Base-by-base conservation (phyloP, 2,888 invertebrate species). In the Caradrina clavipalpis region DNA sequence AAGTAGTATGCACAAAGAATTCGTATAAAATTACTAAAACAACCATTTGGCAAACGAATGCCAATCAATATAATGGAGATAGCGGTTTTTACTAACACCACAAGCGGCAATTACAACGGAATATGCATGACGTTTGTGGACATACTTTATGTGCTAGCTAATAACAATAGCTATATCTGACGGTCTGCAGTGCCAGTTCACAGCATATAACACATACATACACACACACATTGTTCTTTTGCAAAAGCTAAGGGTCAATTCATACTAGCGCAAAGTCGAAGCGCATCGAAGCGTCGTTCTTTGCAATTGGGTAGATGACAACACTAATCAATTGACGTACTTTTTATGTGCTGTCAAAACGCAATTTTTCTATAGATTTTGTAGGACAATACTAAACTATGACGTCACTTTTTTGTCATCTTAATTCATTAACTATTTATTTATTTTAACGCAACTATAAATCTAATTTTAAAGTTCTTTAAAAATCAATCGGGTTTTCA, bases 141-240 rank as follows among this genome's bases (percentile, higher is more conserved):
- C 85, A 88, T 84, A 88, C 88, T 92, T 89, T 89, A 91, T 87
- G 86, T 81, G 83, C 79, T 87, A 89, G 89, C 89, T 85, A 88
- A 87, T 86, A 88, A 89, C 88, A 88, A 89, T 87, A 87, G 86
- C 86, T 76, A 87, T 86, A 86, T 87, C 86, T 88, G 87, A 78
- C 84, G 84, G 82, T 71, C 76, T 81, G 83, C 82, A 86, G 84
- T 76, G 73, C 81, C 76, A 71, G 76, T 73, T 69, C 78, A 82
- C 76, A 78, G 80, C 56, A 86, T 45, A 45, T 17, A 2, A 39
- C 39, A 39, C 42, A 15, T 11, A 42, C 45, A 45, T 17, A 45
- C 45, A 17, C 6, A 45, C 45, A 17, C 45, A 45, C 45, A 45
- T 45, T 45, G 45, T 45, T 45, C 15, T 45, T 17, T 45, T 17